Conservation (phyloP, 1,140 invertebrate genomes). For the Geopemphigus sp. region DNA sequence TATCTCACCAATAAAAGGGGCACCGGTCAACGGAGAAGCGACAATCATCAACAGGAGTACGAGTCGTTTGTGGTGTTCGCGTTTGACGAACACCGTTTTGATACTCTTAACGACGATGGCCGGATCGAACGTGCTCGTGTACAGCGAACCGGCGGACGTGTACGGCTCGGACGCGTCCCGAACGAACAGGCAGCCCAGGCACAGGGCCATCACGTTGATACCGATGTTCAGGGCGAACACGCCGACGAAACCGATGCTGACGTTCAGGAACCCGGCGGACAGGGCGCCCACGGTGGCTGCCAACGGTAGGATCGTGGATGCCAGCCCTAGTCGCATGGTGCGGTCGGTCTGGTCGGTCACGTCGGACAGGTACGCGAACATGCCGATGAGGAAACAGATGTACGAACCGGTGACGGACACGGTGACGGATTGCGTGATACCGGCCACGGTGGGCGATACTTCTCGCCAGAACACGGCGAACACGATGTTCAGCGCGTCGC, state of each 20-base stretch:
- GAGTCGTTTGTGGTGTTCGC: background rate
- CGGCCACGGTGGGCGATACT: constrained; percentile 10
- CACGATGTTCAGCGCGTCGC: constrained; percentile 2
- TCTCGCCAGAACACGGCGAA: background rate
- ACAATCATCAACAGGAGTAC: constrained; percentile 21
- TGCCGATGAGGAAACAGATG: constrained; percentile 29
- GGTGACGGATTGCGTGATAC: background rate
- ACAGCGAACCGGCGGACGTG: background rate
- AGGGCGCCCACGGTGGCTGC: background rate
- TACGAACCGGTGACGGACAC: background rate
- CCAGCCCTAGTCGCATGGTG: constrained; percentile 25
- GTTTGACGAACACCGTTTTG: background rate
- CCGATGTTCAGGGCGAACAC: constrained; percentile 1
- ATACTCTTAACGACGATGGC: background rate
- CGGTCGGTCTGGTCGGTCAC: constrained; percentile 21
- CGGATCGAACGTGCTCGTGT: constrained; percentile 7
- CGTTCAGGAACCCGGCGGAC: constrained; percentile 10
- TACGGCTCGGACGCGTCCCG: constrained; percentile 1
- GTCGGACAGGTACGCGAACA: constrained; percentile 32
- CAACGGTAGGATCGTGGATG: background rate
- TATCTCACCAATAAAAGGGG: constrained; percentile 23
- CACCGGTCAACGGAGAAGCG: constrained; percentile 14
- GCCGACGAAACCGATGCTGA: background rate
- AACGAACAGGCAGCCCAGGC: background rate
- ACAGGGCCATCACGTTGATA: background rate